A percentile compares a stretch with the other conserved stretches of the same genome.
Conservation (phyloP, 2,797 vertebrate genomes). For the Hyperoplus immaculatus region DNA sequence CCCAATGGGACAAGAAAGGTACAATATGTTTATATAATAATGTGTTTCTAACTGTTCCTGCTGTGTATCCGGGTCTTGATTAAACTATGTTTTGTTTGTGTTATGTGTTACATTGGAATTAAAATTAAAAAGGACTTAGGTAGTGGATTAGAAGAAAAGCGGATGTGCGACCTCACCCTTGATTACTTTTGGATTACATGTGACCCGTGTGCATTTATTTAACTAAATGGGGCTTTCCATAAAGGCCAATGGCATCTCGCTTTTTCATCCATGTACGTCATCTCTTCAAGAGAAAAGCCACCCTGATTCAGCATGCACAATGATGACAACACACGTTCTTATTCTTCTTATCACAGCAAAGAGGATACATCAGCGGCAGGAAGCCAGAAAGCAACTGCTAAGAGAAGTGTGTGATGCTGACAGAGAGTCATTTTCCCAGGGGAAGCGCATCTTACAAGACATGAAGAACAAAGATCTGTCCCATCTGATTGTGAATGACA, state of each 20-base stretch:
- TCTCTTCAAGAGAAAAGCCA: background rate
- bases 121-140: no score
- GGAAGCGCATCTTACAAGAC: slow-evolving; percentile 75
- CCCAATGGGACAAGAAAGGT: no score
- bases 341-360: background rate
- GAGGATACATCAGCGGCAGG: background rate
- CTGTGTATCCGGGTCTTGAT: no score
- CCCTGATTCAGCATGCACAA: background rate
- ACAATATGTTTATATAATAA: no score
- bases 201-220: no score
- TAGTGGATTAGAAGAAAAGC: background rate
- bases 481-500: slow-evolving; percentile 92
- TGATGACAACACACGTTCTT: background rate
- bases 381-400: slow-evolving; percentile 25
- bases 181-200: slow-evolving; percentile 2
- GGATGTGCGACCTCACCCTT: background rate
- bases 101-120: no score
- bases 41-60: background rate
- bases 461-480: slow-evolving; percentile 88
- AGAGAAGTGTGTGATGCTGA: slow-evolving; percentile 13
- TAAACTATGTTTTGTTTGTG: no score
- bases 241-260: background rate
- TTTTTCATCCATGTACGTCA: background rate
- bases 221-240: background rate
- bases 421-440: background rate